Evolutionary conservation across 1,140 invertebrate genomes (phyloP), one percentile per base, ranked within the genome.

Genomic region (Ceratoteleas bidentatus): DNA sequence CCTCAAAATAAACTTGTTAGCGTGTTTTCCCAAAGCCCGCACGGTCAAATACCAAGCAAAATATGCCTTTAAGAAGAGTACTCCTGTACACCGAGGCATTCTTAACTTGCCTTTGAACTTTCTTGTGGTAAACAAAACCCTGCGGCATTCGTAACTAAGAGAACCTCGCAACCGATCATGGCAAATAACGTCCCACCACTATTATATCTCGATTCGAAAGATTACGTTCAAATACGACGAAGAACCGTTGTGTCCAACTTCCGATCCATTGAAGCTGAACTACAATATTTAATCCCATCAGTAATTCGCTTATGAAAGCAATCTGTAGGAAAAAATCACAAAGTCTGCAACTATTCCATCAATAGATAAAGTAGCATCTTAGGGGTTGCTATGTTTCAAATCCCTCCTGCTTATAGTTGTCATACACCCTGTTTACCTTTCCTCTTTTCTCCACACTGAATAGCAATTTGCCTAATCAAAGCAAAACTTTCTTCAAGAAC

Each of bases 101-200:
- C 88, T 89, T 89, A 88, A 88, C 86, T 87, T 66, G 85, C 85
- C 86, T 89, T 88, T 85, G 85, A 81, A 62, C 72, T 65, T 50
- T 66, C 79, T 64, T 66, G 79, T 62, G 80, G 66, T 70, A 76
- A 81, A 65, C 65, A 70, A 75, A 69, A 43, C 68, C 72, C 40
- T 14, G 47, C 50, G 54, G 60, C 75, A 45, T 61, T 72, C 11
- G 45, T 24, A 0, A 40, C 11, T 16, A 0, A 6, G 33, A 32
- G 34, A 45, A 34, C 32, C 36, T 5, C 6, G 9, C 14, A 49
- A 74, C 60, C 50, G 78, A 76, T n/a, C n/a, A n/a, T 72, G 43
- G 32, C 33, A 75, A 81, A 81, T 74, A 57, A 45, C 73, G 66
- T 78, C 45, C 38, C 24, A 1, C 10, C 36, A 45, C 0, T 77